Conservation (phyloP, 2,113 vertebrate species). For the Eleginops maclovinus region DNA sequence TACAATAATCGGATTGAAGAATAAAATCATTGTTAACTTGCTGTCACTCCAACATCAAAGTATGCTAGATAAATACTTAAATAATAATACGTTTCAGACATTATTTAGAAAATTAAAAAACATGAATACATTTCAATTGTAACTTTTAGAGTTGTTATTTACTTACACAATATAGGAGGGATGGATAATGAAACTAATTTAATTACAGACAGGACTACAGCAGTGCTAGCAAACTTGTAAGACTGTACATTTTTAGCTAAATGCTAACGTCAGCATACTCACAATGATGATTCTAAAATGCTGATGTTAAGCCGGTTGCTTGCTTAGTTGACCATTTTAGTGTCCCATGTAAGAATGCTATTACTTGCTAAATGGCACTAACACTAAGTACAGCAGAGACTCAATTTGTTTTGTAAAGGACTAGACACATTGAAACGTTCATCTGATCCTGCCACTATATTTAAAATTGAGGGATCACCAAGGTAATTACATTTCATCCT, state of each 20-base stretch:
- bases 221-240: background rate
- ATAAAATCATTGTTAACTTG: too few species aligned
- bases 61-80: background rate
- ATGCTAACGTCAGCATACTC: background rate
- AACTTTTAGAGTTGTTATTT: too few species aligned
- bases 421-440: background rate
- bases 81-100: too few species aligned
- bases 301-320: background rate
- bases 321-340: background rate
- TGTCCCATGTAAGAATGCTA: background rate
- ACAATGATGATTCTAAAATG: background rate
- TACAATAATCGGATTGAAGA: too few species aligned
- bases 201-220: background rate
- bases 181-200: too few species aligned
- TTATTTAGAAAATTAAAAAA: too few species aligned
- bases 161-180: too few species aligned
- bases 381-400: background rate
- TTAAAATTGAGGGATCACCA: background rate
- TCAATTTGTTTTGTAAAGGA: background rate
- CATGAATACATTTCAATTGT: too few species aligned
- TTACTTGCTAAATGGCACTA: too few species aligned
- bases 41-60: background rate
- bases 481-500: background rate
- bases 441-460: background rate
- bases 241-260: background rate